Evolutionary conservation across 2,888 invertebrate genomes (phyloP).

Genomic region (Adelphocoris suturalis): DNA sequence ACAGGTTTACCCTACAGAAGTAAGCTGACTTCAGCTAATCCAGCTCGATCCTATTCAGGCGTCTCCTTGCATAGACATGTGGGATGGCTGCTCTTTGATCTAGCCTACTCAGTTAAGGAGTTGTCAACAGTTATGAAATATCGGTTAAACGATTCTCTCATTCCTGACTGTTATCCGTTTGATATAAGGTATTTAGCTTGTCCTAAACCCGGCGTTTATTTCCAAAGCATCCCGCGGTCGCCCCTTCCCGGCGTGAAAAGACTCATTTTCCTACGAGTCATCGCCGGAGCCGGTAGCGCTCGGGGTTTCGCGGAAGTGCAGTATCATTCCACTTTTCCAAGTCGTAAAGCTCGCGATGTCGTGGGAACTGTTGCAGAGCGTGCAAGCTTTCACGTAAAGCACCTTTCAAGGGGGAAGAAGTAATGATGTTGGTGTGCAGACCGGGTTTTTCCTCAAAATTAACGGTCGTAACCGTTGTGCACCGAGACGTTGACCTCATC

Average conservation of each 20-base stretch:
- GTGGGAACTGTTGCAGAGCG: constrained; percentile 21
- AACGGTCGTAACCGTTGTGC: constrained; percentile 18
- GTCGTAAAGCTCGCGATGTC: constrained; percentile 26
- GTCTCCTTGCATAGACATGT: too few relatives aligned
- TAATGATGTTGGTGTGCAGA: constrained; percentile 23
- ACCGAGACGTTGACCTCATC: neutral
- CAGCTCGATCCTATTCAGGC: too few relatives aligned
- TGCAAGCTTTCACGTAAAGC: constrained; percentile 34
- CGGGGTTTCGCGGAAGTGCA: constrained; percentile 2
- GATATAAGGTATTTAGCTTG: too few relatives aligned
- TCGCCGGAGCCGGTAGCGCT: neutral
- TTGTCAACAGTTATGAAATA: too few relatives aligned
- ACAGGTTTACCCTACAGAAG: too few relatives aligned
- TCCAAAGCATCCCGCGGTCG: too few relatives aligned
- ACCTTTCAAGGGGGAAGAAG: constrained; percentile 18
- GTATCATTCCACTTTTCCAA: constrained; percentile 21
- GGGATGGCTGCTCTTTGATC: too few relatives aligned
- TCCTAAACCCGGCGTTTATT: too few relatives aligned
- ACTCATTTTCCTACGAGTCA: constrained; percentile 9
- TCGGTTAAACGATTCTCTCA: too few relatives aligned
- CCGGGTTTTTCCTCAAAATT: constrained; percentile 26
- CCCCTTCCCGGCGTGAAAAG: neutral
- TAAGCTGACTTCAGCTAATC: too few relatives aligned
- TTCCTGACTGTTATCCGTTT: too few relatives aligned
- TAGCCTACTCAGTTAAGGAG: too few relatives aligned